phyloP scores from a whole-genome alignment of 2,888 invertebrate species.

The Neoaliturus tenellus region DNA sequence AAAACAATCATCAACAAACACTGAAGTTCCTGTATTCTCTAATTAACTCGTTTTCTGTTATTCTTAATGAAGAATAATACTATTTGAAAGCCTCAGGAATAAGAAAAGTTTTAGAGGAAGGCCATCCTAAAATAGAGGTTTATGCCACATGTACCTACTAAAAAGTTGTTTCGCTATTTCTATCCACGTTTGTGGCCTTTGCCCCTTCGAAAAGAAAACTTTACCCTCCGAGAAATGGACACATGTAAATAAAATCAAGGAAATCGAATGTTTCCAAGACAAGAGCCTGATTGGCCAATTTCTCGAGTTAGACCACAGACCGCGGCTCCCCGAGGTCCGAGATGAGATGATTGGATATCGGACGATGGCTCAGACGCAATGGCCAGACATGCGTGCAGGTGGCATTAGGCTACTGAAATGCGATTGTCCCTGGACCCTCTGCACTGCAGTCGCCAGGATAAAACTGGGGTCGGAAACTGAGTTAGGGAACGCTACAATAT shows the following conservation, averaged over 20 bases:
- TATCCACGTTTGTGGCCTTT: too few relatives aligned
- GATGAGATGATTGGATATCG: background rate
- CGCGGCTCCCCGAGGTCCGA: background rate
- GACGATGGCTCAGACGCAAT: background rate
- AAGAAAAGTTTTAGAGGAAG: too few relatives aligned
- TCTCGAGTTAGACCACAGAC: background rate
- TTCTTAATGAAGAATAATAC: too few relatives aligned
- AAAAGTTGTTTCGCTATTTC: too few relatives aligned
- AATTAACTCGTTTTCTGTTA: too few relatives aligned
- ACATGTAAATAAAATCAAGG: background rate
- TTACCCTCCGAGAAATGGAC: background rate
- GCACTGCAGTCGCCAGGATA: background rate
- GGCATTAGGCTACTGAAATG: background rate
- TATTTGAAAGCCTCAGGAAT: too few relatives aligned
- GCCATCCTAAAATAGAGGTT: too few relatives aligned
- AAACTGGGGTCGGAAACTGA: background rate
- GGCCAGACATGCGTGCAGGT: constrained; percentile 12
- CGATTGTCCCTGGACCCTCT: background rate
- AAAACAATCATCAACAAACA: too few relatives aligned
- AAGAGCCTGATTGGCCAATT: constrained; percentile 6
- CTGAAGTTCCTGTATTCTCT: too few relatives aligned
- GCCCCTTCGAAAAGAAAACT: too few relatives aligned
- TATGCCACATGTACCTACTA: too few relatives aligned
- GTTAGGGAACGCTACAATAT: background rate
- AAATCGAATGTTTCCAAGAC: background rate